A percentile compares a stretch with the other conserved stretches of the same genome.
These are phyloP conservation scores for Buphagus erythrorhynchus DNA, from an alignment of 2,797 vertebrate species.

Conservation along the genomic window DNA sequence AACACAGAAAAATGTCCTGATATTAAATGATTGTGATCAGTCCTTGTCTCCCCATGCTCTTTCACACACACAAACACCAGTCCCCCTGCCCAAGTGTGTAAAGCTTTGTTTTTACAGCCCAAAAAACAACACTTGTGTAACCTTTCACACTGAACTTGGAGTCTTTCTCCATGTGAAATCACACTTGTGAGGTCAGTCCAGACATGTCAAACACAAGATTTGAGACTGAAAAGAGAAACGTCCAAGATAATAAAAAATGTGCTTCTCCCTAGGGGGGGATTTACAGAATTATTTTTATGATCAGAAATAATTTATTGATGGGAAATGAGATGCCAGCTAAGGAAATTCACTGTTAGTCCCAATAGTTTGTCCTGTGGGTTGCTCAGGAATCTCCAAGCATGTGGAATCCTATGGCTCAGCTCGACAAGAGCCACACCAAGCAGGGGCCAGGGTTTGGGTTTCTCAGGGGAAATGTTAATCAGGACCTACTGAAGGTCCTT, in stretches of 20 bases:
- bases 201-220: not conserved
- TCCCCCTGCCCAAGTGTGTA: not conserved
- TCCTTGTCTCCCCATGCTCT: not conserved
- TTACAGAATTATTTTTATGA: not conserved
- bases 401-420: not conserved
- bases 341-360: not conserved
- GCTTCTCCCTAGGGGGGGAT: not conserved
- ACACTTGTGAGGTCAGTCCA: not conserved
- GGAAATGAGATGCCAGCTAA: not conserved
- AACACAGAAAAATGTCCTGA: not conserved
- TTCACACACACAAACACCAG: not conserved
- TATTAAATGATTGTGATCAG: not conserved
- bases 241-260: not conserved
- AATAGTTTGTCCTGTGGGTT: not conserved
- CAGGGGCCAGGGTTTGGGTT: not conserved
- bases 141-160: not conserved
- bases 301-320: constrained; percentile 9
- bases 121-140: not conserved
- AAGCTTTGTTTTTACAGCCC: not conserved
- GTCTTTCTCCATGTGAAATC: not conserved
- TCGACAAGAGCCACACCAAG: not conserved
- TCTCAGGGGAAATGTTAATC: not conserved
- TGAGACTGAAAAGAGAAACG: not conserved
- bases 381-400: not conserved
- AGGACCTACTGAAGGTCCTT: not conserved